These are phyloP conservation scores for Ypsolopha scabrella DNA, from an alignment of 2,888 invertebrate genomes.

Conservation along the genomic window DNA sequence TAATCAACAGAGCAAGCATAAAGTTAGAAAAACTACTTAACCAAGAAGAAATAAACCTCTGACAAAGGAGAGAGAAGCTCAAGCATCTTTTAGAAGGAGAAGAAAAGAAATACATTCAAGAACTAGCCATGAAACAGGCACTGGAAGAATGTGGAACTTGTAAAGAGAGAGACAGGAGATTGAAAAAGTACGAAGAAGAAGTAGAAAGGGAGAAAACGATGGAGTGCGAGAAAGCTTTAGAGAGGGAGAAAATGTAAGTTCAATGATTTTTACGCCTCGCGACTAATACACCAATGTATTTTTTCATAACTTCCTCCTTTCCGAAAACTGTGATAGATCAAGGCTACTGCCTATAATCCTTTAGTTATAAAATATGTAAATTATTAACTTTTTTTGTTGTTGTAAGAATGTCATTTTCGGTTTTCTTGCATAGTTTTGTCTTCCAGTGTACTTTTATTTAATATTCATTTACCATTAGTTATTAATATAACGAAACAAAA, in stretches of 20 bases:
- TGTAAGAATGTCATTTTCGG: too few species aligned
- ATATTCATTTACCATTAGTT: too few species aligned
- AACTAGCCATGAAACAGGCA: slow-evolving; percentile 29
- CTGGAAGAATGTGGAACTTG: slow-evolving; percentile 28
- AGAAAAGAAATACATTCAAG: slow-evolving; percentile 30
- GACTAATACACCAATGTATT: too few species aligned
- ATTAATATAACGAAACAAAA: too few species aligned
- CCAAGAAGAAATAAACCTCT: slow-evolving; percentile 42
- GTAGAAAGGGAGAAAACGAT: slow-evolving; percentile 42
- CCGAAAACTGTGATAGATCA: background rate
- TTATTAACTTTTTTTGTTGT: too few species aligned
- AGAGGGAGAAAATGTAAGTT: slow-evolving; percentile 53
- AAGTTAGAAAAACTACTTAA: slow-evolving; percentile 39
- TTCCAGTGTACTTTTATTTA: too few species aligned
- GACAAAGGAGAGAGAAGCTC: slow-evolving; percentile 46
- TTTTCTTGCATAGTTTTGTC: too few species aligned
- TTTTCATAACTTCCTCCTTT: background rate
- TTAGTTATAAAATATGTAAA: too few species aligned
- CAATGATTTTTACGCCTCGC: background rate
- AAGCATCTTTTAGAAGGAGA: slow-evolving; percentile 34
- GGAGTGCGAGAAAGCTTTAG: slow-evolving; percentile 48
- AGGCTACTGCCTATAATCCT: too few species aligned
- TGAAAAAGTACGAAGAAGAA: slow-evolving; percentile 29
- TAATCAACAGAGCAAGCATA: slow-evolving; percentile 43
- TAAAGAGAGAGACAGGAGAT: slow-evolving; percentile 29